Evolutionary conservation across 2,113 vertebrate genomes (phyloP).

Genomic region (Serranochromis macrocephalus): DNA sequence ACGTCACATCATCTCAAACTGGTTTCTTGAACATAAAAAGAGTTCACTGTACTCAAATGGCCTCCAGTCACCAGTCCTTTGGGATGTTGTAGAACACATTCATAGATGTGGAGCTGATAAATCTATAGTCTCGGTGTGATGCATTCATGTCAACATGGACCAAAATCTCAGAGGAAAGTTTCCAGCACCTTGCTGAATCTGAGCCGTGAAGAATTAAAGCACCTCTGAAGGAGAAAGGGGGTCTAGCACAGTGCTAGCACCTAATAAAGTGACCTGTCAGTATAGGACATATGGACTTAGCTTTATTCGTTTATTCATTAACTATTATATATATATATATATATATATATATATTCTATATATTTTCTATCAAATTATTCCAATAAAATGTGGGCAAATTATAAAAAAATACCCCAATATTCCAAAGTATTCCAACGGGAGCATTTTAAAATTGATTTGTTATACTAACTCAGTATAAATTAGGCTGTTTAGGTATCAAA

Average conservation of each 20-base stretch:
- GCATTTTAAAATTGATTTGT: neutral
- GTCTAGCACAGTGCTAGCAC: fast-evolving
- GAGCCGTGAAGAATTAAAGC: neutral
- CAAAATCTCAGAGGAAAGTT: neutral
- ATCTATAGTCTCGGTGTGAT: neutral
- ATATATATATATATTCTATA: neutral
- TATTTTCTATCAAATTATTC: neutral
- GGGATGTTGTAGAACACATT: neutral
- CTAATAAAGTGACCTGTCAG: neutral
- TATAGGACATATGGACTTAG: neutral
- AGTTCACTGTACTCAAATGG: neutral
- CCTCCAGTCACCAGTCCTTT: neutral
- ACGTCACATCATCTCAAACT: neutral
- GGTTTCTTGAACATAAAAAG: neutral
- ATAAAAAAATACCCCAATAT: neutral
- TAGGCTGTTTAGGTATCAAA: neutral
- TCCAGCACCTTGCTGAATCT: neutral
- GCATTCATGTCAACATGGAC: neutral
- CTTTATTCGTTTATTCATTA: neutral
- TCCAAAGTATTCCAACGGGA: neutral
- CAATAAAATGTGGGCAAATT: neutral
- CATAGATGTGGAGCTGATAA: neutral
- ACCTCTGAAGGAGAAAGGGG: neutral
- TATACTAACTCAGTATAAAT: neutral
- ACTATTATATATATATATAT: fast-evolving